A percentile compares a stretch with the other conserved stretches of the same genome.
phyloP scores from a whole-genome alignment of 1,140 invertebrate species.

The Catajapyx aquilonaris region DNA sequence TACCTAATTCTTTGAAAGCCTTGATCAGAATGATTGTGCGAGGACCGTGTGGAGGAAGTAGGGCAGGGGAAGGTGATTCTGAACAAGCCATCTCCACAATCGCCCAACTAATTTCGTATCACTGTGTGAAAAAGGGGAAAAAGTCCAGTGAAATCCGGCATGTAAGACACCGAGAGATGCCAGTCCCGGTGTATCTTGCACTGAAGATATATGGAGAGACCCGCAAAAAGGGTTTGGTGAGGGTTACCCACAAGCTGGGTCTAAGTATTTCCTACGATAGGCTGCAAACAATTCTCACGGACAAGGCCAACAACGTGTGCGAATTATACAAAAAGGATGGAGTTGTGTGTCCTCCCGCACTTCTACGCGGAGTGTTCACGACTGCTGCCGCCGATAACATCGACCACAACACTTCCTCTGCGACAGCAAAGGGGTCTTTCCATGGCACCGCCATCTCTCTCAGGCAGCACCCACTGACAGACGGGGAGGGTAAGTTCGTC shows the following conservation, averaged over 20 bases:
- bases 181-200: neutral
- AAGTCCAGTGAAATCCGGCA: neutral
- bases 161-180: neutral
- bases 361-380: neutral
- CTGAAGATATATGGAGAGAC: neutral
- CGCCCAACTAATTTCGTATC: constrained; percentile 1
- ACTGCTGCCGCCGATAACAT: neutral
- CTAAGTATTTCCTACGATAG: neutral
- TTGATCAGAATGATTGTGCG: constrained; percentile 2
- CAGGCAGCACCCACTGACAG: neutral
- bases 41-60: neutral
- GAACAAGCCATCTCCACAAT: neutral
- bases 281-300: neutral
- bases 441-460: neutral
- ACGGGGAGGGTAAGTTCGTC: neutral
- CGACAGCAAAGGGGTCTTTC: neutral
- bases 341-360: neutral
- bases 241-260: neutral
- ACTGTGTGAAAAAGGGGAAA: neutral
- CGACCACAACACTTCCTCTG: neutral
- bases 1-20: neutral
- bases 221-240: neutral
- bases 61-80: too few species aligned
- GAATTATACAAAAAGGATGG: neutral
- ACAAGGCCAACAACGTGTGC: neutral